These are phyloP conservation scores for Brienomyrus brachyistius DNA, from an alignment of 2,113 vertebrate species.

Conservation along the genomic window DNA sequence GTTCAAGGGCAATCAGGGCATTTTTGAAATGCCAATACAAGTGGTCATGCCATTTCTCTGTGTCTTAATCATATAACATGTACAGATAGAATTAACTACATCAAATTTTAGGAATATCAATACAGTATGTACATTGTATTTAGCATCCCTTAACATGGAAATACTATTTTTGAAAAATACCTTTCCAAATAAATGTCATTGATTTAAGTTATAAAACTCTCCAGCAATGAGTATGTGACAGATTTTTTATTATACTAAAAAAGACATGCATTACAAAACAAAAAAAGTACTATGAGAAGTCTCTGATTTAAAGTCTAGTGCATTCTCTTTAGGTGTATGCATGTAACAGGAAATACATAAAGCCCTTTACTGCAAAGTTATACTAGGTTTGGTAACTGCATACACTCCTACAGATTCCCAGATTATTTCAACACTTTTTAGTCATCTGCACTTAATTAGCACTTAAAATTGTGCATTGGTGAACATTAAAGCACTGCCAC, in stretches of 20 bases:
- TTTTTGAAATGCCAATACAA: neutral
- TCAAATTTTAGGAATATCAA: neutral
- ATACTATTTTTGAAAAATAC: neutral
- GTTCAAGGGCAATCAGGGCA: neutral
- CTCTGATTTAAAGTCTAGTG: neutral
- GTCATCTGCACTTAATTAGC: slow-evolving; percentile 11
- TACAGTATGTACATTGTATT: neutral
- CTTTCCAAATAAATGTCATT: neutral
- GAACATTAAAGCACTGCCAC: slow-evolving; percentile 4
- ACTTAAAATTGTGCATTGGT: neutral
- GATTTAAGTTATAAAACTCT: neutral
- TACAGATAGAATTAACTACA: neutral
- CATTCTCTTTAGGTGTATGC: neutral
- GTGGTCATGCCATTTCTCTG: neutral
- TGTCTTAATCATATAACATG: neutral
- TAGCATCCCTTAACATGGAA: neutral
- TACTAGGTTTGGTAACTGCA: neutral
- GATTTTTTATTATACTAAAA: neutral
- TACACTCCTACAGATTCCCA: neutral
- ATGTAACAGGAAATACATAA: neutral
- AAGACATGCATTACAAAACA: neutral
- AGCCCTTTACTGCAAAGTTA: neutral
- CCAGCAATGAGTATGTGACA: neutral
- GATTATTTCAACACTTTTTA: neutral
- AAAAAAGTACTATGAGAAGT: neutral